Conservation (phyloP, 2,113 vertebrate genomes). For the Microcebus jonahi region DNA sequence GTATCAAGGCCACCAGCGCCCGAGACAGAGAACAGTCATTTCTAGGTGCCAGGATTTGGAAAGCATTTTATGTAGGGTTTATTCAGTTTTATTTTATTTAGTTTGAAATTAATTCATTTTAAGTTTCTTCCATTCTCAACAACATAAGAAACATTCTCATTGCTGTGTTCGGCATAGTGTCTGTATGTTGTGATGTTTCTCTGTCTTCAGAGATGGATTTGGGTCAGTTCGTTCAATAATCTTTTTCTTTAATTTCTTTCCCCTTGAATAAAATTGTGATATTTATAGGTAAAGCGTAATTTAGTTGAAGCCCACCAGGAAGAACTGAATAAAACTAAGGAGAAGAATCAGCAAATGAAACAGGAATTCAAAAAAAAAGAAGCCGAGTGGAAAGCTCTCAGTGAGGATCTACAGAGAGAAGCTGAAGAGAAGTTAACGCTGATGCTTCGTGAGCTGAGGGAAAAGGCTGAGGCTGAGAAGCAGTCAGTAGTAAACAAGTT, state of each 20-base stretch:
- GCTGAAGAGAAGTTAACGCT: slow-evolving; percentile 73
- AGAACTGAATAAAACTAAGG: slow-evolving; percentile 76
- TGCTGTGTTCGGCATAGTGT: neutral
- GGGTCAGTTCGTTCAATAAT: neutral
- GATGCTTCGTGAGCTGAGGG: slow-evolving; percentile 74
- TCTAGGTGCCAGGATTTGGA: neutral
- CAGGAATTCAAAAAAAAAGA: slow-evolving; percentile 78
- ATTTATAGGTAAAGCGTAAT: slow-evolving; percentile 82
- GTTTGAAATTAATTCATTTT: neutral
- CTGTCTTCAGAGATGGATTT: neutral
- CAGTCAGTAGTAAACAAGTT: slow-evolving; percentile 78
- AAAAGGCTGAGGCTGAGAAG: slow-evolving; percentile 80
- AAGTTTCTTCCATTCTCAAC: neutral
- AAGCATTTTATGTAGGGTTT: neutral
- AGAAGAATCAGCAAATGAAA: slow-evolving; percentile 79
- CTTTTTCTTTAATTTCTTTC: neutral
- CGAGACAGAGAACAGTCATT: neutral
- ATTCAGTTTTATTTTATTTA: neutral
- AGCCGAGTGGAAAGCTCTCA: slow-evolving; percentile 78
- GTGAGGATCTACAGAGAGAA: slow-evolving; percentile 61
- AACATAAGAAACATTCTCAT: neutral
- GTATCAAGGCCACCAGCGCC: neutral
- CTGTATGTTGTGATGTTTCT: neutral
- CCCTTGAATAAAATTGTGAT: neutral
- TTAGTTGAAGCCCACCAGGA: slow-evolving; percentile 82